These are phyloP conservation scores for Callipepla californica DNA, from an alignment of 2,113 vertebrate species.

Conservation along the genomic window DNA sequence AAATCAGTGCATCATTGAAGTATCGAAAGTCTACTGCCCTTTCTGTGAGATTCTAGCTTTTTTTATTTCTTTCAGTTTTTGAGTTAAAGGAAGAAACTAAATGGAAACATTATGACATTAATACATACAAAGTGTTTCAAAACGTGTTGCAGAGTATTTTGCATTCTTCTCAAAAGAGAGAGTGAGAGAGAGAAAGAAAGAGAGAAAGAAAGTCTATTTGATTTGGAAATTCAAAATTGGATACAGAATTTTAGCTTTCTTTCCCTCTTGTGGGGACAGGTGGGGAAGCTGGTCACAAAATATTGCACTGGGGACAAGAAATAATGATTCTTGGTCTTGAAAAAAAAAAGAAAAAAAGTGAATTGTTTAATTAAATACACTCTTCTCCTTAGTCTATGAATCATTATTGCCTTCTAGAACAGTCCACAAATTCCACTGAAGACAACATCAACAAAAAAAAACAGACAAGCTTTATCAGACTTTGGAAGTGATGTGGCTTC, in stretches of 20 bases:
- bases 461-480: neutral
- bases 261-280: neutral
- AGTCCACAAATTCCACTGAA: neutral
- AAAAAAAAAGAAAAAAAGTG: neutral
- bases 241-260: neutral
- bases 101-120: neutral
- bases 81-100: neutral
- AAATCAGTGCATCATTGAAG: accelerated
- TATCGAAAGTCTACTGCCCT: neutral
- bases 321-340: neutral
- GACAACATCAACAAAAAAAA: neutral
- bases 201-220: neutral
- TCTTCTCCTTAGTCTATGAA: neutral
- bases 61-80: neutral
- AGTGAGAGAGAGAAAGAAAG: neutral
- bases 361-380: neutral
- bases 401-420: constrained; percentile 38
- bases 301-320: neutral
- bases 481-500: neutral
- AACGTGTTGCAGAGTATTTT: neutral
- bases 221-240: neutral
- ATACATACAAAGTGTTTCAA: neutral
- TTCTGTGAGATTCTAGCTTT: neutral
- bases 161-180: neutral
- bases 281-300: neutral